Evolutionary conservation across 2,113 vertebrate species (phyloP), one percentile per base, ranked within the genome.

Genomic region (Erythrocercus mccallii): DNA sequence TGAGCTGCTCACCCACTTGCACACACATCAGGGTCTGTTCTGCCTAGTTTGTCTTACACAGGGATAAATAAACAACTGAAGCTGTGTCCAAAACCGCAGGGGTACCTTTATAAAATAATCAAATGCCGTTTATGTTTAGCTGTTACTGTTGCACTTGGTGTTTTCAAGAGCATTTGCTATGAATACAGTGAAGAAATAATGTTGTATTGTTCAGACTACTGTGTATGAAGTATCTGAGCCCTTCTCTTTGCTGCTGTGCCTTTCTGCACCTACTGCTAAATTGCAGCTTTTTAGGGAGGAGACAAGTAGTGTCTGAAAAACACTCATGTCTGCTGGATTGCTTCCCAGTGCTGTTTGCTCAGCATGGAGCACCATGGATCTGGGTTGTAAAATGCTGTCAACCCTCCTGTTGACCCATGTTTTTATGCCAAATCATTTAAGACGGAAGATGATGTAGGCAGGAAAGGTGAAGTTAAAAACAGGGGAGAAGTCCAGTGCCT

Each of bases 321-420:
- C 70, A n/a, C 23, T 51, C 30, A 2, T 3, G 4, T 69, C 91
- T 93, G 50, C 78, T 88, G 81, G 48, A 77, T 80, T 74, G 21
- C 58, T 91, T 92, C 47, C n/a, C 62, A n/a, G 60, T 24, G 53
- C 64, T 81, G 84, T 91, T 91, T 77, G 54, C 87, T 94, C 70
- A 88, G 81, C 66, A 13, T 9, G 73, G 21, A 69, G 50, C 21
- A 2, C 18, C 2, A 12, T 23, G 35, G 50, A 79, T 86, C 11
- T 1, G 30, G 35, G 54, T 4, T 10, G 2, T 30, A 51, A 89
- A 87, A 72, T 45, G 69, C 78, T 89, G 37, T 76, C 60, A 76
- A 54, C n/a, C 40, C 21, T 92, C 57, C 57, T 58, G 21, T 58
- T 94, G 70, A 40, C 73, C 84, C 3, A 0, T 62, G 62, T 15